These are phyloP conservation scores for Pammene fasciana DNA, from an alignment of 2,888 invertebrate genomes.

Conservation along the genomic window DNA sequence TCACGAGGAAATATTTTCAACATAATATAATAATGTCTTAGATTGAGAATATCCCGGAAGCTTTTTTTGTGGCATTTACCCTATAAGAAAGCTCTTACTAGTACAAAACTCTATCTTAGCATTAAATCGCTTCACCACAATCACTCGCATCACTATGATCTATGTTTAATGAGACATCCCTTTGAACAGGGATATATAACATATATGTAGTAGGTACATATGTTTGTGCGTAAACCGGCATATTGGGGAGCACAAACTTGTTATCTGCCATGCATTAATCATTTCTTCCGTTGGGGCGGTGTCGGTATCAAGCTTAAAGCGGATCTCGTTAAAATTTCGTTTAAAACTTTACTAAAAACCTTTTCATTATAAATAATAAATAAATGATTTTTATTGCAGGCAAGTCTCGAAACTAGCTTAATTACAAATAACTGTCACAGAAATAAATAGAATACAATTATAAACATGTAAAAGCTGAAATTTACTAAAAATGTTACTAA, in stretches of 20 bases:
- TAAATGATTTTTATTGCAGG: too few relatives aligned
- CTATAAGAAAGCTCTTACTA: background rate
- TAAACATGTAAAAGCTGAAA: too few relatives aligned
- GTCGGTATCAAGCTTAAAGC: slow-evolving; percentile 43
- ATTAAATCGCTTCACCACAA: slow-evolving; percentile 19
- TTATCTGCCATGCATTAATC: slow-evolving; percentile 72
- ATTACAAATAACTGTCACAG: too few relatives aligned
- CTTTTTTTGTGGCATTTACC: too few relatives aligned
- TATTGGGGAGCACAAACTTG: slow-evolving; percentile 57
- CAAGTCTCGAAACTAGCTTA: too few relatives aligned
- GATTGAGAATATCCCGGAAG: too few relatives aligned
- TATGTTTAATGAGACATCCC: slow-evolving; percentile 40
- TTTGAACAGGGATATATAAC: slow-evolving; percentile 23
- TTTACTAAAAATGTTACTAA: too few relatives aligned
- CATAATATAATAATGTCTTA: too few relatives aligned
- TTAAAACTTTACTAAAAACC: too few relatives aligned
- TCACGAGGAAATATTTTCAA: too few relatives aligned
- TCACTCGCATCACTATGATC: slow-evolving; percentile 25
- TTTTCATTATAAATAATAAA: too few relatives aligned
- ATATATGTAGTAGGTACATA: slow-evolving; percentile 33
- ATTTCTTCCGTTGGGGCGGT: slow-evolving; percentile 54
- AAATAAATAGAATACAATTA: too few relatives aligned
- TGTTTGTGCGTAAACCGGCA: slow-evolving; percentile 51
- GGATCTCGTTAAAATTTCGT: slow-evolving; percentile 9
- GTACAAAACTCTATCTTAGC: background rate